Evolutionary conservation across 2,797 vertebrate species (phyloP), one percentile per base, ranked within the genome.

Genomic region (Neomorphus geoffroyi): DNA sequence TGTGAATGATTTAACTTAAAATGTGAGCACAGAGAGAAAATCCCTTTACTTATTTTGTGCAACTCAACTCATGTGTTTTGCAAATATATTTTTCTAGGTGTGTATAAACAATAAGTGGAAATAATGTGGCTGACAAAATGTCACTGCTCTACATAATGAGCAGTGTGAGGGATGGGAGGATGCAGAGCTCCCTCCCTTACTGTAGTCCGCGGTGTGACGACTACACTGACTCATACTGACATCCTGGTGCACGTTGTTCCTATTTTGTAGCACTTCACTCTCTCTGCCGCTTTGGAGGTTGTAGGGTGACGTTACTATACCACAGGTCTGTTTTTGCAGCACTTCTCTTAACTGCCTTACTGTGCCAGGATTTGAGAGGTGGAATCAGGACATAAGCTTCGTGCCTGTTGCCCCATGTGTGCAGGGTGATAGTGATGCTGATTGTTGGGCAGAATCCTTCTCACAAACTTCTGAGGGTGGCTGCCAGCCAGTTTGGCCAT

Each of bases 71-170:
- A 33, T 62, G 13, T 7, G 28, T 85, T 85, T 73, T 62, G 37
- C 28, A 54, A 23, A 43, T 62, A 17, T 7, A 10, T 45, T 50
- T 88, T 66, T 81, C 48, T 82, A 62, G 46, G 5, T 50, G 12
- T 78, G 4, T 69, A 8, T 71, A 54, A 92, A 67, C 60, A 73
- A 13, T 30, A 67, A 60, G 69, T 81, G 33, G 33, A 43, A 75
- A 32, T 58, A 21, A 48, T 0, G 0, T 37, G 53, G 22, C 45
- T 51, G 51, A 7, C 24, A 50, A 23, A 57, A 8, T 45, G 28
- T 78, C 30, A 15, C 22, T 27, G 2, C 23, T 81, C 18, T 48
- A 8, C 17, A 4, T 62, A 18, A 37, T 37, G 71, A 50, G 12
- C 46, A 60, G 60, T 9, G 5, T 24, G 45, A 56, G 0, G 5